Evolutionary conservation across 2,888 invertebrate genomes (phyloP).

Genomic region (Xestia c-nigrum): DNA sequence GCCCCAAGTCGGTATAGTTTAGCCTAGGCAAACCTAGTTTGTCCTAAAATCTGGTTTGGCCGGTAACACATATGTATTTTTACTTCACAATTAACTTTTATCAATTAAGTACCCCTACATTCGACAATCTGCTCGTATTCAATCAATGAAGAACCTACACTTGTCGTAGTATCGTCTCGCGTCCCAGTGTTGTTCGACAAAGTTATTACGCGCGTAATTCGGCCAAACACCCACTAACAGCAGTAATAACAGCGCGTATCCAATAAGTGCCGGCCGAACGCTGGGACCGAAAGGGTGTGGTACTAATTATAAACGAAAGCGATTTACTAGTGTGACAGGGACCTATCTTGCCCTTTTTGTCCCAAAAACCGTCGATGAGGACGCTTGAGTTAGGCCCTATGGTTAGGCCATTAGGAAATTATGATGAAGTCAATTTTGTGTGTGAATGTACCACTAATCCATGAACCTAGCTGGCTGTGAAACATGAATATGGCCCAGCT

Average conservation of each 20-base stretch:
- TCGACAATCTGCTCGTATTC: not conserved
- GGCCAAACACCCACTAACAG: conserved; percentile 76
- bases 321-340: not conserved
- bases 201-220: conserved; percentile 76
- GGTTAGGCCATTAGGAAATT: not conserved
- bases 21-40: too few relatives aligned
- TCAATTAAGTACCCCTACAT: not conserved
- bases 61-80: too few relatives aligned
- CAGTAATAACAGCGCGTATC: conserved; percentile 80
- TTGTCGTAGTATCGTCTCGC: conserved; percentile 3
- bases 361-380: not conserved
- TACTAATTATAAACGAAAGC: not conserved
- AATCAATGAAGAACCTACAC: not conserved
- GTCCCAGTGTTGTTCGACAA: conserved; percentile 53
- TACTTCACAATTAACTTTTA: not conserved
- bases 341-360: not conserved
- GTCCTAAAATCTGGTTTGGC: too few relatives aligned
- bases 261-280: conserved; percentile 76
- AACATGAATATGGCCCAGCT: not conserved
- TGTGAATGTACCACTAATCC: not conserved
- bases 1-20: too few relatives aligned
- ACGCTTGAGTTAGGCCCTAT: not conserved
- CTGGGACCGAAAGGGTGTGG: conserved; percentile 25
- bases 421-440: not conserved
- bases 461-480: too few relatives aligned